Evolutionary conservation across 2,797 vertebrate species (phyloP).

Genomic region (Gallinago stenura): DNA sequence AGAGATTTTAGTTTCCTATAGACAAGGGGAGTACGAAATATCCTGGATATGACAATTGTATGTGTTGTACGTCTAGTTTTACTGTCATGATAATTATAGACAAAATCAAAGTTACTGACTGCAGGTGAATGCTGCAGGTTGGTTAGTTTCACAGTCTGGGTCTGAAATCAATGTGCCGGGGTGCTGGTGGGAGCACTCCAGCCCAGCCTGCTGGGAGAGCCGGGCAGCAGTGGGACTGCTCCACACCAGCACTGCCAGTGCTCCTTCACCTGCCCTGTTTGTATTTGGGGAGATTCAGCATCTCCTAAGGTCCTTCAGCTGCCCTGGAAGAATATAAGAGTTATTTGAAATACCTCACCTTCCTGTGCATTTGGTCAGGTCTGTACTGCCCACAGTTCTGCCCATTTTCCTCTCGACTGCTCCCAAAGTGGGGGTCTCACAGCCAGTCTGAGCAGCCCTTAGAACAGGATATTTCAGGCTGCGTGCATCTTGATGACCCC

Average conservation of each 20-base stretch:
- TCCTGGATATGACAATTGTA: neutral
- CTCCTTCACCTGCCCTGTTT: neutral
- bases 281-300: neutral
- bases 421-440: neutral
- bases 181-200: accelerated
- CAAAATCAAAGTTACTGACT: neutral
- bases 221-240: accelerated
- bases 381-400: accelerated
- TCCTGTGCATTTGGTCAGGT: neutral
- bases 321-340: no score
- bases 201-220: neutral
- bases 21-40: neutral
- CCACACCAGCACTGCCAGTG: accelerated
- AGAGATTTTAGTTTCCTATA: neutral
- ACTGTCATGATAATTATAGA: neutral
- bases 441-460: neutral
- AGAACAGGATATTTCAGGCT: neutral
- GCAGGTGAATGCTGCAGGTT: no score
- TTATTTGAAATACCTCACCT: neutral
- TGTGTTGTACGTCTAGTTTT: neutral
- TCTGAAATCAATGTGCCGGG: neutral
- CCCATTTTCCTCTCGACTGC: neutral
- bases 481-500: neutral
- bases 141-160: neutral
- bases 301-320: neutral